A percentile compares a stretch with the other conserved stretches of the same genome.
These are phyloP conservation scores for Boleophthalmus pectinirostris DNA, from an alignment of 2,113 vertebrate species.

Conservation along the genomic window DNA sequence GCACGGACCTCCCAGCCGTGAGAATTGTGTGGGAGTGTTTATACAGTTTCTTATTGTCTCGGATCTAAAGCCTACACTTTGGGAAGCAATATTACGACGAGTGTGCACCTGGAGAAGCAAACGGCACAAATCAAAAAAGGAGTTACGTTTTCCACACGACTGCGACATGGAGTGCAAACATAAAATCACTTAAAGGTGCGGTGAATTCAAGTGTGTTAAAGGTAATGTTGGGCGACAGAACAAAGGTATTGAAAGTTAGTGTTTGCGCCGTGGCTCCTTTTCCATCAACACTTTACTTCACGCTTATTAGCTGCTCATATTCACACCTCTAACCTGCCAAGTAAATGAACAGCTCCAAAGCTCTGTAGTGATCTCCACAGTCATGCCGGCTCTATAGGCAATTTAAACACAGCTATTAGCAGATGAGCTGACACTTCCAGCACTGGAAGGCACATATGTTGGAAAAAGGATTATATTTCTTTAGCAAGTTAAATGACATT, in stretches of 20 bases:
- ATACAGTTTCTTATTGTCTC: slow-evolving; percentile 62
- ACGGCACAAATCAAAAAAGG: slow-evolving; percentile 28
- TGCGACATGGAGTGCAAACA: slow-evolving; percentile 14
- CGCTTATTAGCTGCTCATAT: slow-evolving; percentile 32
- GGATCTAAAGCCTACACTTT: slow-evolving; percentile 63
- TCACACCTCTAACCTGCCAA: slow-evolving; percentile 45
- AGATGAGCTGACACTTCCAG: background rate
- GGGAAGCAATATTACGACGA: slow-evolving; percentile 48
- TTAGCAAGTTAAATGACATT: no score
- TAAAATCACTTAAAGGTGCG: slow-evolving; percentile 3
- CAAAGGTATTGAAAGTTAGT: slow-evolving; percentile 2
- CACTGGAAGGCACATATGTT: background rate
- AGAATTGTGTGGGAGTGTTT: slow-evolving; percentile 76
- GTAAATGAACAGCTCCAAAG: slow-evolving; percentile 26
- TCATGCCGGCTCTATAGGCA: background rate
- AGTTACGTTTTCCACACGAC: slow-evolving; percentile 8
- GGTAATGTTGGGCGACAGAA: background rate
- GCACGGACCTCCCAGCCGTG: slow-evolving; percentile 62
- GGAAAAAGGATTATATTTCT: background rate
- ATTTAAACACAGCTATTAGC: background rate
- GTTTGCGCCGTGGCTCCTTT: slow-evolving; percentile 29
- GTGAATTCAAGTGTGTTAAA: slow-evolving; percentile 5
- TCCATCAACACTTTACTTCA: slow-evolving; percentile 38
- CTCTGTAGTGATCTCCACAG: slow-evolving; percentile 11
- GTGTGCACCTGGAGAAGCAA: slow-evolving; percentile 17